Conservation (phyloP, 2,797 vertebrate species). For the Chelonia mydas region DNA sequence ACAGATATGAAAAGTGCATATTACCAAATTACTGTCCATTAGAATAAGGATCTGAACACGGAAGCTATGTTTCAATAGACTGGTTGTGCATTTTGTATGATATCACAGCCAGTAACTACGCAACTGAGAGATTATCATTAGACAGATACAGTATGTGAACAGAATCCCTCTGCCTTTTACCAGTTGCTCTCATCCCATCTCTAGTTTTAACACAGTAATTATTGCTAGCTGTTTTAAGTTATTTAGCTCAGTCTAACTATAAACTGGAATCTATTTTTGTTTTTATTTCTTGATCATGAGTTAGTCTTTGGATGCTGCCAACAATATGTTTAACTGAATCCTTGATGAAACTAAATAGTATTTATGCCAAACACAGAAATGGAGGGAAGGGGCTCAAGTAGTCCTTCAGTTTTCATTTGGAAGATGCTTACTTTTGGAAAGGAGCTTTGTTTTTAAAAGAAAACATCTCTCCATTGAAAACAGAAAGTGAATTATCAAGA, state of each 20-base stretch:
- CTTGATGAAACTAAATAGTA: background rate
- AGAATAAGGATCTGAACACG: background rate
- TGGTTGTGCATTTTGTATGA: background rate
- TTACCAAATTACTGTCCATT: background rate
- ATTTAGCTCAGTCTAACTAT: background rate
- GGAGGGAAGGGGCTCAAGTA: background rate
- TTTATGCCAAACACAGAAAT: background rate
- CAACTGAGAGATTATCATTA: background rate
- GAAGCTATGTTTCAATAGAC: background rate
- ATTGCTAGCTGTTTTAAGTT: background rate
- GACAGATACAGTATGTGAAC: background rate
- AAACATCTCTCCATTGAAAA: background rate
- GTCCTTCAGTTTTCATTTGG: background rate
- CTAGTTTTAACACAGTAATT: background rate
- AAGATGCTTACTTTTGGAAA: constrained; percentile 3
- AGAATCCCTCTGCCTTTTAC: background rate
- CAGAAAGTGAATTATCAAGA: constrained; percentile 4
- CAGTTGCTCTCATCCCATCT: background rate
- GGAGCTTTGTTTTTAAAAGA: background rate
- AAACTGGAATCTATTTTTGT: background rate
- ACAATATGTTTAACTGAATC: background rate
- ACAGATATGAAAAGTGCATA: background rate
- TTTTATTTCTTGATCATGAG: background rate
- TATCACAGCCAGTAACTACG: background rate
- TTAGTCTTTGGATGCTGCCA: background rate